Conservation (phyloP, 2,113 vertebrate species). For the Falco punctatus region DNA sequence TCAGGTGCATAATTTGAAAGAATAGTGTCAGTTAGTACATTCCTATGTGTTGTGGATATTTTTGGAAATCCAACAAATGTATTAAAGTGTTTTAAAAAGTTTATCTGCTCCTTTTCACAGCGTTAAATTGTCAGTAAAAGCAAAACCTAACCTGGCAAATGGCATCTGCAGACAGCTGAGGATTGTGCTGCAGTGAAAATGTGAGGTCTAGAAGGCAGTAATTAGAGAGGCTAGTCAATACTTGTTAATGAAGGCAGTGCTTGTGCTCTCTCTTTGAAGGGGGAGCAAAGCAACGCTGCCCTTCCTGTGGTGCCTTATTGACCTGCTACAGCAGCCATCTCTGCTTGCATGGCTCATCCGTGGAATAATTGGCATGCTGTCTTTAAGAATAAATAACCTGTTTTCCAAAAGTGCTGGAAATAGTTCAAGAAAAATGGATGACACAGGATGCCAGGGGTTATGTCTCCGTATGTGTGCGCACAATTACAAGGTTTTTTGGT, state of each 20-base stretch:
- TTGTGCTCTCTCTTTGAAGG: not conserved
- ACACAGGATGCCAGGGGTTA: not conserved
- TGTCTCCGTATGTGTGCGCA: not conserved
- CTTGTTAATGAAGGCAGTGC: not conserved
- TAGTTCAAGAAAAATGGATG: not conserved
- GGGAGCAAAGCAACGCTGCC: not conserved
- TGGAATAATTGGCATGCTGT: not conserved
- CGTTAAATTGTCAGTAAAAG: not conserved
- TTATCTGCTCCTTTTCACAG: not conserved
- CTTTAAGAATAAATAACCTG: not conserved
- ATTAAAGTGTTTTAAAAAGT: not conserved
- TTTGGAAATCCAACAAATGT: not conserved
- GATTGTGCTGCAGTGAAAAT: not conserved
- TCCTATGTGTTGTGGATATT: not conserved
- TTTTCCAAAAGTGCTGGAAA: not conserved
- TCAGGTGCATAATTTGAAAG: not conserved
- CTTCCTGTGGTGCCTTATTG: not conserved
- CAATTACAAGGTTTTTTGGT: not conserved
- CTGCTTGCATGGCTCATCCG: not conserved
- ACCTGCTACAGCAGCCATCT: not conserved
- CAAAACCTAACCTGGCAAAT: not conserved
- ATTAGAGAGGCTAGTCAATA: constrained; percentile 7
- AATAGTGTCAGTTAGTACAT: not conserved
- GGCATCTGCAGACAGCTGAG: not conserved
- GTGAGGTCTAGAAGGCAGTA: not conserved